Evolutionary conservation across 1,140 invertebrate genomes (phyloP).

Genomic region (Arctopsyche grandis): DNA sequence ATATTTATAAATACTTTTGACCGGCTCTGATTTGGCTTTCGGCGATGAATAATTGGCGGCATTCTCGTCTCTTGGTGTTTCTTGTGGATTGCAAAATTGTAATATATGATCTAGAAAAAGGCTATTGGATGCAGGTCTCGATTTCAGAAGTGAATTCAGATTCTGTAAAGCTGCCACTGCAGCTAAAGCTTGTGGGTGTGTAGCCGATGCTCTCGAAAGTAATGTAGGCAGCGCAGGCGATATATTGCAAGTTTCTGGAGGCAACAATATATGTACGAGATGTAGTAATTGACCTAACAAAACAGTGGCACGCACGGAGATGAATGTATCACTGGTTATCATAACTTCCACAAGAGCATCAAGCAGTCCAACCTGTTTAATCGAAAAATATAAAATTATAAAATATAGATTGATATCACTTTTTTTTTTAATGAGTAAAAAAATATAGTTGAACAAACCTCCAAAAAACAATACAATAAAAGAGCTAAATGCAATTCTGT

Average conservation of each 20-base stretch:
- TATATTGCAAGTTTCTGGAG: conserved; percentile 83
- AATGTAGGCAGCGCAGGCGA: conserved; percentile 85
- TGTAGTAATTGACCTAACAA: conserved; percentile 87
- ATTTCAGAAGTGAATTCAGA: conserved; percentile 82
- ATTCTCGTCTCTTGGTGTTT: conserved; percentile 51
- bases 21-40: conserved; percentile 17
- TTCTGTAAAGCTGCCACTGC: conserved; percentile 82
- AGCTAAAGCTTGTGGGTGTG: conserved; percentile 79
- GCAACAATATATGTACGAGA: conserved; percentile 84
- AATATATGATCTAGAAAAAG: conserved; percentile 86
- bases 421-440: background rate
- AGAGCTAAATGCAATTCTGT: conserved; percentile 91
- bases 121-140: conserved; percentile 80
- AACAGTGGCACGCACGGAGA: conserved; percentile 90
- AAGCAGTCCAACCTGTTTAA: conserved; percentile 76
- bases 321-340: conserved; percentile 85
- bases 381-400: background rate
- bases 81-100: conserved; percentile 64
- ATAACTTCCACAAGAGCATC: conserved; percentile 93
- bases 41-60: conserved; percentile 42
- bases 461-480: conserved; percentile 86
- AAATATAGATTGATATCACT: no score
- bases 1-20: conserved; percentile 50
- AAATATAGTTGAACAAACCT: conserved; percentile 59
- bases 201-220: conserved; percentile 79